A percentile compares a stretch with the other conserved stretches of the same genome.
These are phyloP conservation scores for Pollenia labialis DNA, from an alignment of 2,888 invertebrate genomes.

Conservation along the genomic window DNA sequence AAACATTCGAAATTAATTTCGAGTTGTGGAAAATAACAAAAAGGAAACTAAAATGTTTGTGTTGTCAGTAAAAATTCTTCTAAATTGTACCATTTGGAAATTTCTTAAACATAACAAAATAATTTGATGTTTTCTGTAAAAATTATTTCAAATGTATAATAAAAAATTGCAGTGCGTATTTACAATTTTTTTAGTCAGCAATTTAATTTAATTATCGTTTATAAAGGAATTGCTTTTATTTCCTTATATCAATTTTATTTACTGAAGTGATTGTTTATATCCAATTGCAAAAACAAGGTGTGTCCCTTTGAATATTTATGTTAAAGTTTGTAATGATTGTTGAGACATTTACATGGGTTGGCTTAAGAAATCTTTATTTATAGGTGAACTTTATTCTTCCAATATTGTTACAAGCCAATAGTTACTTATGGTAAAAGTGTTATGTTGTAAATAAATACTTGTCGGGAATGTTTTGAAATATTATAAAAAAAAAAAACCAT, in stretches of 20 bases:
- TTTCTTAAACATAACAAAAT: neutral
- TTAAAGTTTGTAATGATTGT: constrained; percentile 10
- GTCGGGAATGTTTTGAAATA: neutral
- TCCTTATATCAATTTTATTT: constrained; percentile 19
- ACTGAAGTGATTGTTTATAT: constrained; percentile 51
- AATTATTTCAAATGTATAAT: too few relatives aligned
- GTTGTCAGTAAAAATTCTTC: too few relatives aligned
- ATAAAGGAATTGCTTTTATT: neutral
- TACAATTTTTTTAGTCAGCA: neutral
- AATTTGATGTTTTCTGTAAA: too few relatives aligned
- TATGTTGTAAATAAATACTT: neutral
- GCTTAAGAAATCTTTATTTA: constrained; percentile 2
- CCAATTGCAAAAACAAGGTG: constrained; percentile 6
- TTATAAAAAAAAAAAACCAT: too few relatives aligned
- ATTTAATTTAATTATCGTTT: constrained; percentile 4
- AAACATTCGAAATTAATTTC: too few relatives aligned
- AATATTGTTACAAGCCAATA: neutral
- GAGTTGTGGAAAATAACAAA: too few relatives aligned
- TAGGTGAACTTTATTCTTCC: neutral
- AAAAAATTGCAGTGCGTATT: too few relatives aligned
- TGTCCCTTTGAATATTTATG: constrained; percentile 13
- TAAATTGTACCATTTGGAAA: too few relatives aligned
- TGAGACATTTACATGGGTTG: neutral
- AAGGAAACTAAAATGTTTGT: too few relatives aligned
- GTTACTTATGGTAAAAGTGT: neutral